Base-by-base conservation (phyloP, 2,113 vertebrate species). In the Pionites leucogaster region DNA sequence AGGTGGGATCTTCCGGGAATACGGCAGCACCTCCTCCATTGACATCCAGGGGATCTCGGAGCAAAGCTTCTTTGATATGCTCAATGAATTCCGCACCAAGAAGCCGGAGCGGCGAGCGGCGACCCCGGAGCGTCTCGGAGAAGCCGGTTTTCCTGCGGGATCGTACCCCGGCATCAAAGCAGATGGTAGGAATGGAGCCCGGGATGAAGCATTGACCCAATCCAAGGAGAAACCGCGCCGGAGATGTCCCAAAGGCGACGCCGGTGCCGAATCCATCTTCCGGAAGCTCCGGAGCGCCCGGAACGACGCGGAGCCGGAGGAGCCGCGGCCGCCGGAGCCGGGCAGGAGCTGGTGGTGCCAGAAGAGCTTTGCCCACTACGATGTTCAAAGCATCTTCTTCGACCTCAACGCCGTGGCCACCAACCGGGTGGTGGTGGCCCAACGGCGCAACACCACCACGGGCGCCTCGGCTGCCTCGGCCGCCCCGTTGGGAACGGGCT, bases 11-110 rank as follows among this genome's bases (percentile, higher is more conserved):
- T 99, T 98, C 97, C 98, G 99, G 2, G 99, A 99, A 65, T 99
- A 99, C 0, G 99, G 99, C 65, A 99, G 99, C 98, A 99, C 99
- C 2, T 99, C 99, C 10, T 99, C 99, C 96, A 99, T 99, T 9
- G 98, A 99, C 6, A 98, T 98, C 29, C 99, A 99, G 87, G 99
- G 98, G 3, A 93, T 99, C 70, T 97, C 99, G 0, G 99, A 99
- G 68, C 99, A 99, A 95, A 99, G 99, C 90, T 99, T 99, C 90
- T 99, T 99, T 0, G 98, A 99, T 59, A 99, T 99, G 97, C 98
- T 99, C 37, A 98, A 96, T 1, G 98, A 99, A 92, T 98, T 99
- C 79, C 98, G 98, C 60, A 98, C 98, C 14, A 98, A 98, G 83
- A 98, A 97, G 68, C 98, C 98, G 0, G 98, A 98, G 57, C 97